These are phyloP conservation scores for Bubo bubo DNA, from an alignment of 2,113 vertebrate genomes.

Conservation along the genomic window DNA sequence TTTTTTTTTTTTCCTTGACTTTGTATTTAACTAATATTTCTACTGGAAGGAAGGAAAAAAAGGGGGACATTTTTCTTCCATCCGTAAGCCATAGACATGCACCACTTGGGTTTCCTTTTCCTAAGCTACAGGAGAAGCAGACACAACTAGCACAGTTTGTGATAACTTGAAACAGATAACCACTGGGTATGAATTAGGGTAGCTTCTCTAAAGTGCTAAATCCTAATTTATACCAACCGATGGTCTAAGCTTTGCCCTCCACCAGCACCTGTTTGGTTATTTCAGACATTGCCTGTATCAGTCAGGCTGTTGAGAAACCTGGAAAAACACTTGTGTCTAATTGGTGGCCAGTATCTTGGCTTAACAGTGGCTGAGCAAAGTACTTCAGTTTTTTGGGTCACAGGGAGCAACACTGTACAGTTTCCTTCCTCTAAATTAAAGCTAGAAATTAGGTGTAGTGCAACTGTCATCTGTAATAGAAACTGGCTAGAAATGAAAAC, in stretches of 20 bases:
- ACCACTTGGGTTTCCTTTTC: background rate
- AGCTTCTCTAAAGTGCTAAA: background rate
- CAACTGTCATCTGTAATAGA: background rate
- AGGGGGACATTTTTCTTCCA: background rate
- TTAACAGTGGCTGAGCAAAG: background rate
- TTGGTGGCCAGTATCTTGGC: background rate
- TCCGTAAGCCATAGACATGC: background rate
- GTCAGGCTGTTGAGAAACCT: background rate
- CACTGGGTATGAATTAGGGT: too few species aligned
- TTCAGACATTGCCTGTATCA: background rate
- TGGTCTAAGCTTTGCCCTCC: background rate
- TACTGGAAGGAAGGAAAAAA: background rate
- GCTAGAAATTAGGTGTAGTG: background rate
- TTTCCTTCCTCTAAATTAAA: background rate
- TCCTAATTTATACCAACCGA: background rate
- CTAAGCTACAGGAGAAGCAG: background rate
- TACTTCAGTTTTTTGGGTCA: background rate
- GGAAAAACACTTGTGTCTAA: background rate
- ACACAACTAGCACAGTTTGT: background rate
- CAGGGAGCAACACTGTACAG: background rate
- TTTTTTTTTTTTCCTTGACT: accelerated
- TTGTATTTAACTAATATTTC: background rate
- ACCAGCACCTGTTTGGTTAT: background rate
- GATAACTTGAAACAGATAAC: background rate
- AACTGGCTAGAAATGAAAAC: background rate